Conservation (phyloP, 64 coral and sea anemone genomes). For the Cladopsammia gracilis region DNA sequence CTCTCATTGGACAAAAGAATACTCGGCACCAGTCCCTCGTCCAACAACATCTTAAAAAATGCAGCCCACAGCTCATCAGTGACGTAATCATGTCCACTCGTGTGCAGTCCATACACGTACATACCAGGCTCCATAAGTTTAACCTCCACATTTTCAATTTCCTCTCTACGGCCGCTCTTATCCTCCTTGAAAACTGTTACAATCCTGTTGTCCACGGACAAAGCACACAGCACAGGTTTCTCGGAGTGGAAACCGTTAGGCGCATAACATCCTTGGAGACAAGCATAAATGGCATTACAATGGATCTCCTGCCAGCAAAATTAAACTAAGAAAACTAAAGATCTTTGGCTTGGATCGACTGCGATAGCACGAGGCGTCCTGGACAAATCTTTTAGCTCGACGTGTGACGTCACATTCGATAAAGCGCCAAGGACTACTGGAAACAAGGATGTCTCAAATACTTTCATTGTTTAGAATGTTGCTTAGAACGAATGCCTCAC, state of each 20-base stretch:
- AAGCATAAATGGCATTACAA: not conserved
- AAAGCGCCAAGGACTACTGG: too few relatives aligned
- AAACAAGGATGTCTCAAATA: too few relatives aligned
- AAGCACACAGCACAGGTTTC: constrained; percentile 77
- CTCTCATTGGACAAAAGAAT: constrained; percentile 77
- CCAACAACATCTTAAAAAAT: constrained; percentile 74
- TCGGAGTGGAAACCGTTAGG: constrained; percentile 84
- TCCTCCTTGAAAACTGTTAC: constrained; percentile 67
- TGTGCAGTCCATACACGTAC: constrained; percentile 55
- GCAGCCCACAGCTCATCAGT: constrained; percentile 88
- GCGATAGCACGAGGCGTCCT: too few relatives aligned
- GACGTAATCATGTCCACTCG: constrained; percentile 64
- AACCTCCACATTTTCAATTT: constrained; percentile 81
- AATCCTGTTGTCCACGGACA: constrained; percentile 77
- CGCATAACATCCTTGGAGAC: constrained; percentile 65
- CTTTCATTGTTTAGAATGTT: too few relatives aligned
- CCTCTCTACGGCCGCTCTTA: constrained; percentile 18
- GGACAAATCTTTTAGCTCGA: too few relatives aligned
- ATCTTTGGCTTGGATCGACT: too few relatives aligned
- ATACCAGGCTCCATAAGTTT: constrained; percentile 70
- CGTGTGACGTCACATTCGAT: too few relatives aligned
- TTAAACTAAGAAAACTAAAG: too few relatives aligned
- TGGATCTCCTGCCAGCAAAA: too few relatives aligned
- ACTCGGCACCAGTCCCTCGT: constrained; percentile 49
- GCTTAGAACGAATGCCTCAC: too few relatives aligned